A percentile compares a stretch with the other conserved stretches of the same genome.
These are phyloP conservation scores for Eledona agricola DNA, from an alignment of 2,888 invertebrate species.

Conservation along the genomic window DNA sequence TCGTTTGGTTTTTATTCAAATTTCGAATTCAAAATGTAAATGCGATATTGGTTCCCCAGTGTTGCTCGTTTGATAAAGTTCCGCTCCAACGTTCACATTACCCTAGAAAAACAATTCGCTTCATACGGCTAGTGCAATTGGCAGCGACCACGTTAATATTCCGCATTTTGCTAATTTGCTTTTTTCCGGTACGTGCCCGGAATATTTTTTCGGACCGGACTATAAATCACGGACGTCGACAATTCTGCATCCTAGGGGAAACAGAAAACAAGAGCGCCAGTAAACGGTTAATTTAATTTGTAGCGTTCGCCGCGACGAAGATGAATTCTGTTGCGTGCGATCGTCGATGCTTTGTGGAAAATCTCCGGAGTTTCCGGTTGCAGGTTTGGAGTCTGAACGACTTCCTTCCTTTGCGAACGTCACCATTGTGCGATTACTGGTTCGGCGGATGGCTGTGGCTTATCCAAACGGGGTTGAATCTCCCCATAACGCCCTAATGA, in stretches of 20 bases:
- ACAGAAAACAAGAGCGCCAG: constrained; percentile 7
- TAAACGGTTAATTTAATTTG: constrained; percentile 21
- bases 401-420: constrained; percentile 20
- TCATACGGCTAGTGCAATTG: too few species aligned
- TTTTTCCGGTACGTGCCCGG: neutral
- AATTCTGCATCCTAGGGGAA: constrained; percentile 3
- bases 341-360: constrained; percentile 8
- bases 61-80: constrained; percentile 23
- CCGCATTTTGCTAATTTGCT: too few species aligned
- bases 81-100: constrained; percentile 14
- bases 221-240: constrained; percentile 16
- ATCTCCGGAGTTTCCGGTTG: constrained; percentile 16
- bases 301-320: constrained; percentile 16
- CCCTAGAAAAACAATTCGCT: too few species aligned
- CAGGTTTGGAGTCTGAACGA: constrained; percentile 16
- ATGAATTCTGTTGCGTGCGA: constrained; percentile 5
- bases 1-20: constrained; percentile 21
- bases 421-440: constrained; percentile 12
- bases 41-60: constrained; percentile 21
- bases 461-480: constrained; percentile 10
- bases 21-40: constrained; percentile 29
- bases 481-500: constrained; percentile 18
- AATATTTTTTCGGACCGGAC: constrained; percentile 7
- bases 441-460: constrained; percentile 3
- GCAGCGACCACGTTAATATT: too few species aligned